Evolutionary conservation across 1,140 invertebrate species (phyloP).

Genomic region (Drosophila leontia): DNA sequence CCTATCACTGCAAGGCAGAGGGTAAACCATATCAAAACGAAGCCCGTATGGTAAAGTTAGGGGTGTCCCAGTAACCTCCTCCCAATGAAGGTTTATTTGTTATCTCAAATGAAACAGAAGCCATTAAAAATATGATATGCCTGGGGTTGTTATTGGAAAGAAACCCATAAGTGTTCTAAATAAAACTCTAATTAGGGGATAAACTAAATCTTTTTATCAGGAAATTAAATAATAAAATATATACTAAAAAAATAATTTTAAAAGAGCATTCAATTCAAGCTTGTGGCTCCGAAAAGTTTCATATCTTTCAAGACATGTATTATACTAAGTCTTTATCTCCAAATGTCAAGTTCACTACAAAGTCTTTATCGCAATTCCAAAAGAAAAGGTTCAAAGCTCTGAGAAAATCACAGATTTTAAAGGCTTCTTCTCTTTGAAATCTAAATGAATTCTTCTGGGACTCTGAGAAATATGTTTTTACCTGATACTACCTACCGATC

Average conservation of each 20-base stretch:
- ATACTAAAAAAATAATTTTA: background rate
- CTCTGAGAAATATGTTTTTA: background rate
- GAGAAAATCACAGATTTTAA: background rate
- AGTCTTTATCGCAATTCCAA: background rate
- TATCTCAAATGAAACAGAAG: background rate
- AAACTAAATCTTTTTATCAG: too few species aligned
- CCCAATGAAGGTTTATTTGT: background rate
- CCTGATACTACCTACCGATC: slow-evolving; percentile 55
- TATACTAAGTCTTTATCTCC: slow-evolving; percentile 5
- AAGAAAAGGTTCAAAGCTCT: background rate
- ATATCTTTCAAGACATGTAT: background rate
- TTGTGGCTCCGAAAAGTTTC: background rate
- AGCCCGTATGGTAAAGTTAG: background rate
- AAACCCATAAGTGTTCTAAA: too few species aligned
- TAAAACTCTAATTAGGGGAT: too few species aligned
- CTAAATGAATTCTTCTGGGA: background rate
- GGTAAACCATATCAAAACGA: background rate
- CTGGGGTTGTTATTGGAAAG: background rate
- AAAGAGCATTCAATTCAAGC: background rate
- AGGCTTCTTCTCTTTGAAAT: background rate
- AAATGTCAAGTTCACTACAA: slow-evolving; percentile 16
- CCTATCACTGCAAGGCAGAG: slow-evolving; percentile 67
- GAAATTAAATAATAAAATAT: too few species aligned
- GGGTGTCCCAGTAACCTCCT: slow-evolving; percentile 5
- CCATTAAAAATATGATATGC: background rate